Conservation (phyloP, 2,797 vertebrate species). For the Enteromius mattozi region DNA sequence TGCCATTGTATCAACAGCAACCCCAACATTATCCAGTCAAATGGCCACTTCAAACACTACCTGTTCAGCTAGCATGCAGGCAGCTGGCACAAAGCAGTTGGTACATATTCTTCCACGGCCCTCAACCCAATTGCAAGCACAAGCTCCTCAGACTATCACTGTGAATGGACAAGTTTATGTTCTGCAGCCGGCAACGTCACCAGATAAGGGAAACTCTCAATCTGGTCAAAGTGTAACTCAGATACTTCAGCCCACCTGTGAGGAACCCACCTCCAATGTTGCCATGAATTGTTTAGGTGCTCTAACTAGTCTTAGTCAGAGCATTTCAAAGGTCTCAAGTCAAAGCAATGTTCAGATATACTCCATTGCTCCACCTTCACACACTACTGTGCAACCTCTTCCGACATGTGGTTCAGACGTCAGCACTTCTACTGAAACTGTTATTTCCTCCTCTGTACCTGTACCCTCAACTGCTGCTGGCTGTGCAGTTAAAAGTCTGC, state of each 20-base stretch:
- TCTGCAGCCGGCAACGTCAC: slow-evolving; percentile 91
- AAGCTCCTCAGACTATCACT: slow-evolving; percentile 92
- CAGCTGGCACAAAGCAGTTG: slow-evolving; percentile 92
- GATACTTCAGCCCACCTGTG: slow-evolving; percentile 92
- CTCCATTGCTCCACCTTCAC: slow-evolving; percentile 73
- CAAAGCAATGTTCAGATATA: slow-evolving; percentile 82
- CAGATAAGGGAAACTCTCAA: slow-evolving; percentile 84
- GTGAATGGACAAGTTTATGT: slow-evolving; percentile 97
- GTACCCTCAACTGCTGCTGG: slow-evolving; percentile 60
- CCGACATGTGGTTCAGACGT: slow-evolving; percentile 66
- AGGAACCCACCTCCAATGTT: slow-evolving; percentile 93
- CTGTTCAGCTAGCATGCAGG: slow-evolving; percentile 82
- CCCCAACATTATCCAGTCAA: slow-evolving; percentile 78
- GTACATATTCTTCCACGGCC: slow-evolving; percentile 96
- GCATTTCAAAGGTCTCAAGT: slow-evolving; percentile 91
- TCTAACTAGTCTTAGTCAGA: slow-evolving; percentile 96
- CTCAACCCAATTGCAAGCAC: slow-evolving; percentile 80
- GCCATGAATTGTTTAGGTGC: slow-evolving; percentile 95
- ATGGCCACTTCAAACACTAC: slow-evolving; percentile 75
- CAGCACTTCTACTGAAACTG: slow-evolving; percentile 64
- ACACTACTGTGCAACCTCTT: slow-evolving; percentile 73
- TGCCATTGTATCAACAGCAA: slow-evolving; percentile 79
- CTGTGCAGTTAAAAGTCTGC: slow-evolving; percentile 67
- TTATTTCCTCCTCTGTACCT: slow-evolving; percentile 63
- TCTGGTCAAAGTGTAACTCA: slow-evolving; percentile 84